These are phyloP conservation scores for Melipona quadrifasciata DNA, from an alignment of 1,140 invertebrate genomes.

Conservation along the genomic window DNA sequence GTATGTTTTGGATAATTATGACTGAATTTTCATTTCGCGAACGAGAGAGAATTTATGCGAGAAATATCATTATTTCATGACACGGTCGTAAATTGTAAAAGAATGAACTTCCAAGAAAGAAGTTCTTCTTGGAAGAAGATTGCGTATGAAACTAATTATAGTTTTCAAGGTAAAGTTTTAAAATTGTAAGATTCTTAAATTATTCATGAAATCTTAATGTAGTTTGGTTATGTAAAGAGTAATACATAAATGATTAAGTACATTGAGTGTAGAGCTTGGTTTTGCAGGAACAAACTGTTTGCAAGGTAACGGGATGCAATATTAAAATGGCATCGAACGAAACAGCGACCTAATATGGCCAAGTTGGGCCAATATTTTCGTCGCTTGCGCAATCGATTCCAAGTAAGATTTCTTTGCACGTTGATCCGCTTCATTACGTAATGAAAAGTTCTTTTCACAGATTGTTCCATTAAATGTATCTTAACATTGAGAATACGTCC, in stretches of 20 bases:
- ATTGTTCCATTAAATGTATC: background rate
- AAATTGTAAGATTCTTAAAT: no score
- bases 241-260: background rate
- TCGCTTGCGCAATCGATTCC: conserved; percentile 44
- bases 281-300: background rate
- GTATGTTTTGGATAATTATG: no score
- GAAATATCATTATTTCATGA: no score
- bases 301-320: conserved; percentile 18
- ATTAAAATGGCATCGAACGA: conserved; percentile 32
- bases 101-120: no score
- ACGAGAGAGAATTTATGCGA: no score
- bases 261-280: background rate
- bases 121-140: no score
- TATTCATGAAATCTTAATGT: no score
- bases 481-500: background rate
- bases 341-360: conserved; percentile 37
- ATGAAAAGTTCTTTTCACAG: background rate
- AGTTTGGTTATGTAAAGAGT: no score
- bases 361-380: conserved; percentile 30
- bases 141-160: no score
- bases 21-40: background rate
- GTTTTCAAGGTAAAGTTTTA: no score
- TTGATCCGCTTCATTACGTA: conserved; percentile 10
- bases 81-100: no score
- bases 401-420: background rate